These are phyloP conservation scores for Clusia tigrina DNA, from an alignment of 2,888 invertebrate species.

Conservation along the genomic window DNA sequence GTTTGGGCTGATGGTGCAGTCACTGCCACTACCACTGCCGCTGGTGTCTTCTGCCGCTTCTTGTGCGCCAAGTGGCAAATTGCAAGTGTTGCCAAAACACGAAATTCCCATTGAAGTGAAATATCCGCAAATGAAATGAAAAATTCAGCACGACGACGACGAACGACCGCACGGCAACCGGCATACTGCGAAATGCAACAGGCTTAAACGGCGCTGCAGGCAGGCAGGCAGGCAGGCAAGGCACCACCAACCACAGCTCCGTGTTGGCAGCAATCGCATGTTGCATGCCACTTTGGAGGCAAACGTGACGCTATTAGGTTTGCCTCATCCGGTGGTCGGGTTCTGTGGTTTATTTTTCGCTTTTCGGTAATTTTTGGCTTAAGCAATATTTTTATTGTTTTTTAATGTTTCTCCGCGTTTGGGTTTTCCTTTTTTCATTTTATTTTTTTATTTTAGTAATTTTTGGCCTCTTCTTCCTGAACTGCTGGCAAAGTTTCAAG, in stretches of 20 bases:
- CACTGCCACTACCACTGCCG: slow-evolving; percentile 9
- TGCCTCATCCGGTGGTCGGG: slow-evolving; percentile 11
- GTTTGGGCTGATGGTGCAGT: slow-evolving; percentile 17
- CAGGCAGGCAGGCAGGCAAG: slow-evolving; percentile 14
- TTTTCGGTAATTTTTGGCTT: slow-evolving; percentile 34
- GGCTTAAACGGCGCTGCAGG: slow-evolving; percentile 35
- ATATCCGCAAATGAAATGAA: slow-evolving; percentile 61
- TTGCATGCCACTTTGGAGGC: slow-evolving; percentile 57
- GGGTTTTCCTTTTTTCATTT: slow-evolving; percentile 9
- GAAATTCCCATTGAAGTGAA: slow-evolving; percentile 58
- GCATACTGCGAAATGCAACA: slow-evolving; percentile 11
- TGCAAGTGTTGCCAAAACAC: slow-evolving; percentile 40
- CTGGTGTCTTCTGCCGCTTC: not conserved
- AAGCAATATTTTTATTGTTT: slow-evolving; percentile 39
- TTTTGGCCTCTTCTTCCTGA: slow-evolving; percentile 18
- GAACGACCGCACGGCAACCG: not conserved
- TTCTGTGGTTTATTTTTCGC: slow-evolving; percentile 27
- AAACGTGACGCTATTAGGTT: slow-evolving; percentile 60
- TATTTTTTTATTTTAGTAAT: slow-evolving; percentile 7
- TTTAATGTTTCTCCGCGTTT: slow-evolving; percentile 34
- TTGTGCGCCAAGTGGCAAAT: not conserved
- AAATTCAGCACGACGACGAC: slow-evolving; percentile 52
- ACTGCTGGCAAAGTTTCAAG: slow-evolving; percentile 38
- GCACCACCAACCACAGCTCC: slow-evolving; percentile 12
- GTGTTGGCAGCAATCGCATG: slow-evolving; percentile 60